Conservation (phyloP, 2,113 vertebrate species). For the Cryptomyrus ogoouensis region DNA sequence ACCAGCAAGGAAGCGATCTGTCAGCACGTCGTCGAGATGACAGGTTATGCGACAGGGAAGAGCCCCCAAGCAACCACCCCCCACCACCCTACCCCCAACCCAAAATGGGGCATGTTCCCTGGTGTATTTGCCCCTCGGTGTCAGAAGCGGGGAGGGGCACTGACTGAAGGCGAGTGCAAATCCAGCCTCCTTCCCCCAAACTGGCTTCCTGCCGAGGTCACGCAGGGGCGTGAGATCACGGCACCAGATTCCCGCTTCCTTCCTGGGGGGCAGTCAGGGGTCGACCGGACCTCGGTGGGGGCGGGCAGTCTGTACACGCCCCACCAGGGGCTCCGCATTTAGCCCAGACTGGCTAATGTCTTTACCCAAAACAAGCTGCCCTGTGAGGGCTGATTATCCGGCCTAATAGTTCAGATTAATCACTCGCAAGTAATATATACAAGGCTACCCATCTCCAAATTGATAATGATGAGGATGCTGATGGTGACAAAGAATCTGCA, state of each 20-base stretch:
- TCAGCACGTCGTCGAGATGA: background rate
- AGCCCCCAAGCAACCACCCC: background rate
- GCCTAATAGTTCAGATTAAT: background rate
- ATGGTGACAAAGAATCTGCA: background rate
- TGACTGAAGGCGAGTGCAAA: background rate
- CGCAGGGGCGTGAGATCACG: background rate
- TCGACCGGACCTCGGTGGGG: background rate
- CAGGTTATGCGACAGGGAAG: background rate
- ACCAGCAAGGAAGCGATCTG: background rate
- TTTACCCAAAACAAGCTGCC: background rate
- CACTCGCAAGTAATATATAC: background rate
- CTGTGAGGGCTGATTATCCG: background rate
- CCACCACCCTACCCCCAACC: background rate
- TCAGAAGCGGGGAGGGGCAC: background rate
- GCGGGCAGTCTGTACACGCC: background rate
- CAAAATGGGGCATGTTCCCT: background rate
- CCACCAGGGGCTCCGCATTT: background rate
- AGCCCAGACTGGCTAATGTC: background rate
- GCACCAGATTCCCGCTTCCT: background rate
- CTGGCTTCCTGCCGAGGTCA: background rate
- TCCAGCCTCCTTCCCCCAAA: background rate
- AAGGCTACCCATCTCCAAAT: background rate
- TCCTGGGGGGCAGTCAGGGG: background rate
- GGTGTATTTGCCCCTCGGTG: background rate
- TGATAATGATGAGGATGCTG: background rate